These are phyloP conservation scores for Poeciliopsis turrubarensis DNA, from an alignment of 2,113 vertebrate species.

Conservation along the genomic window DNA sequence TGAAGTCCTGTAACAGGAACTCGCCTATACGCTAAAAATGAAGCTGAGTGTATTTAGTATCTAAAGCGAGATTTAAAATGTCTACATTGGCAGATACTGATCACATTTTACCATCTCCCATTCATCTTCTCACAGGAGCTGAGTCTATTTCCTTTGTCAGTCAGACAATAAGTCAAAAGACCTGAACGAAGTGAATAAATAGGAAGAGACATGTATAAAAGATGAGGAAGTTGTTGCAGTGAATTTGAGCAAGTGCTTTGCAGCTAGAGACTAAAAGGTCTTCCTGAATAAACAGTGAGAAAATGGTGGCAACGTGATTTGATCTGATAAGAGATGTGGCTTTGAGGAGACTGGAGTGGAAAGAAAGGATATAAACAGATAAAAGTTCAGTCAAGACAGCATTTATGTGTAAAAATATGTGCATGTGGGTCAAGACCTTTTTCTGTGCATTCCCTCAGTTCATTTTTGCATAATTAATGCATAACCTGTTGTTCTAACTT, in stretches of 20 bases:
- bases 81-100: constrained; percentile 4
- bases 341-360: background rate
- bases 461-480: background rate
- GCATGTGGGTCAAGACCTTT: background rate
- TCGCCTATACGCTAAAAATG: background rate
- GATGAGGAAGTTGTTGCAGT: constrained; percentile 29
- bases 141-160: constrained; percentile 46
- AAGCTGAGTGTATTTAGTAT: background rate
- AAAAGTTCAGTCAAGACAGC: background rate
- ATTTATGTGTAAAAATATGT: background rate
- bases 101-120: constrained; percentile 11
- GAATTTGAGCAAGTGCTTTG: constrained; percentile 23
- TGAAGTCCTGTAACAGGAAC: background rate
- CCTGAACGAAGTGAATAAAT: constrained; percentile 16
- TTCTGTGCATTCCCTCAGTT: background rate
- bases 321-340: background rate
- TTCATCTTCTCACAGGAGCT: constrained; percentile 21
- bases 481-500: background rate
- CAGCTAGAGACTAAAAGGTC: constrained; percentile 17
- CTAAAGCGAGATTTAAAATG: background rate
- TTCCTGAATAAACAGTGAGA: constrained; percentile 21
- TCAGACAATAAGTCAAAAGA: constrained; percentile 3
- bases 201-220: constrained; percentile 42
- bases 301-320: constrained; percentile 3
- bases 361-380: background rate